Base-by-base conservation (phyloP, 2,113 vertebrate genomes). In the Solea senegalensis region DNA sequence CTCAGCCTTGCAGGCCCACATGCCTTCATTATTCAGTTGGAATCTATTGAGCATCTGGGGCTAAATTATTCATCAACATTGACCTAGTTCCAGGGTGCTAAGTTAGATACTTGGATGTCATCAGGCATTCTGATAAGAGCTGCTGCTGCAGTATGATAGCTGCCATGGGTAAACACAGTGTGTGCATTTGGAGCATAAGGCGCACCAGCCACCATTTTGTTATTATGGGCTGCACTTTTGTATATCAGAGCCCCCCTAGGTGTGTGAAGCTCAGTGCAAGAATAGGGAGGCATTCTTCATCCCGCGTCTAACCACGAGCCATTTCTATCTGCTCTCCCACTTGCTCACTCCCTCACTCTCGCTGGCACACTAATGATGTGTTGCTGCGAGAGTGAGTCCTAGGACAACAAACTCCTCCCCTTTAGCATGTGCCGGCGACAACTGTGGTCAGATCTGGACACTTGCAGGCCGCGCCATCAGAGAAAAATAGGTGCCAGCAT, bases 41-140 rank as follows among this genome's bases (percentile, higher is more conserved):
- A 91, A 86, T 91, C 86, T 89, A 91, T 92, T 91, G 91, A 92
- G 91, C 90, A 91, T 92, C 88, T 88, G 85, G 84, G 89, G 84
- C 81, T 93, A 86, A 91, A 92, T 90, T 88, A 93, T 92, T 91
- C 90, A 92, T 90, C 78, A 89, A 81, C 85, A 85, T 90, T 87
- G 89, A 92, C 92, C 92, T 88, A 92, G 88, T 91, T 93, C 82
- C 80, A 88, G 74, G 78, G 81, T 84, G 88, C 85, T 84, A 87
- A 92, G 85, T 89, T 88, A 85, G 85, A 91, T 86, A 81, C 89
- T 88, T 82, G 76, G 81, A 86, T 91, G 88, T 91, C 89, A 89
- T 89, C 77, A 81, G 78, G 69, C 78, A 7, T 82, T 80, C 72
- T 88, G 81, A 86, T 89, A 87, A 82, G 82, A 74, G 62, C 70